Evolutionary conservation across 64 coral and sea anemone species (phyloP), one percentile per base, ranked within the genome.

Genomic region (Stylophora pistillata): DNA sequence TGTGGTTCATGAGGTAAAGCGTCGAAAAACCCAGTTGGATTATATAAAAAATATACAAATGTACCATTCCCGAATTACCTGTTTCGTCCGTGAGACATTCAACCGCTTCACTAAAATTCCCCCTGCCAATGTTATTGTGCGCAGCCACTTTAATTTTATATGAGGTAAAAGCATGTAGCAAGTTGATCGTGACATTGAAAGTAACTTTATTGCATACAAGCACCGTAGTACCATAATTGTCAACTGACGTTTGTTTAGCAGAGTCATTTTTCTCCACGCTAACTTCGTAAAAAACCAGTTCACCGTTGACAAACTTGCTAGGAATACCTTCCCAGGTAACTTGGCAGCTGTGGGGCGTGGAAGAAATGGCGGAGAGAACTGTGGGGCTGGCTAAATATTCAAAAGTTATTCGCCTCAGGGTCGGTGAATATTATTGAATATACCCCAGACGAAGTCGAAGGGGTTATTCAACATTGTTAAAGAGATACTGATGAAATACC

Each of bases 51-150:
- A 64, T 64, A 23, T 21, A 64, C 7, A 20, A 64, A 64, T 47
- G 37, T 7, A 64, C 0, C 18, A 21, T 21, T 23, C 61, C 15
- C 18, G 5, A 1, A 54, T 32, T 56, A 87, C 85, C 85, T 87
- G 34, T 71, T 60, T 87, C 85, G 9, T 1, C 1, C 9, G 85
- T 87, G 53, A 56, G 74, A 41, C 85, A 87, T 56, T 73, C 28
- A 0, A 74, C 69, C 13, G 53, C 57, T 4, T 87, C 71, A 56
- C 85, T 87, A 34, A 55, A 87, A 56, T 87, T 87, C 0, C 85
- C 85, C 4, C 26, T 55, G 10, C 71, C 71, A 16, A 58, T 74
- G 53, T 74, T 13, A 21, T 54, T 87, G 23, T 63, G 25, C 5
- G 53, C 60, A 27, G 64, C 53, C 20, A 55, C 82, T 55, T 55